phyloP scores from a whole-genome alignment of 2,797 vertebrate genomes.

The Podargus strigoides region DNA sequence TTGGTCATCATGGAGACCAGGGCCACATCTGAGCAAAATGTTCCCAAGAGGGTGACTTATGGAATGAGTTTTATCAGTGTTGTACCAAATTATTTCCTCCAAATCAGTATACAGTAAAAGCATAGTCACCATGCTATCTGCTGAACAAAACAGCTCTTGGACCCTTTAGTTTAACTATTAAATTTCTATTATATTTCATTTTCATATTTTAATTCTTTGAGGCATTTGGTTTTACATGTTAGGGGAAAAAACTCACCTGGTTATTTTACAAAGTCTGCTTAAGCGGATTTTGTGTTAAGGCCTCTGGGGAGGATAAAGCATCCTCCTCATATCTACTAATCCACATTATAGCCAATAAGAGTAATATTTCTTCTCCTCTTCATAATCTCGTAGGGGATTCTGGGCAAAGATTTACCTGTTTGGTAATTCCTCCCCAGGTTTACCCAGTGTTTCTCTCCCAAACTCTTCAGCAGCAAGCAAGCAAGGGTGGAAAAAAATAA shows the following conservation, averaged over 20 bases:
- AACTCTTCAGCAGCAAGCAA: not conserved
- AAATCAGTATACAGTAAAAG: not conserved
- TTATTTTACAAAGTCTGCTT: constrained; percentile 36
- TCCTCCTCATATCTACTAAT: constrained; percentile 27
- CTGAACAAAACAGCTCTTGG: not conserved
- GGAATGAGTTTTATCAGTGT: not conserved
- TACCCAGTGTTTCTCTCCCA: not conserved
- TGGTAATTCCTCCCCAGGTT: not conserved
- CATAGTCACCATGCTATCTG: not conserved
- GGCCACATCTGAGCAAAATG: not conserved
- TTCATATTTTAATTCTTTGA: not conserved
- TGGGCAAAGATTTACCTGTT: not conserved
- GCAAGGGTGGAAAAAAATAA: not conserved
- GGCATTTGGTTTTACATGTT: not conserved
- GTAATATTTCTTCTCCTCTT: not conserved
- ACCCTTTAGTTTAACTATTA: not conserved
- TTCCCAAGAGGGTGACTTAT: not conserved
- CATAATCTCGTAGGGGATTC: not conserved
- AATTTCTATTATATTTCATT: not conserved
- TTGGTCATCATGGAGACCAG: not conserved
- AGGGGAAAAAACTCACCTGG: not conserved
- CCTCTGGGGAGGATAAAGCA: not conserved
- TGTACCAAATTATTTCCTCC: not conserved
- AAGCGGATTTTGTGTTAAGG: constrained; percentile 7
- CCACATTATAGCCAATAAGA: constrained; percentile 19